Conservation (phyloP, 2,797 vertebrate genomes). For the Delichon dasypus region DNA sequence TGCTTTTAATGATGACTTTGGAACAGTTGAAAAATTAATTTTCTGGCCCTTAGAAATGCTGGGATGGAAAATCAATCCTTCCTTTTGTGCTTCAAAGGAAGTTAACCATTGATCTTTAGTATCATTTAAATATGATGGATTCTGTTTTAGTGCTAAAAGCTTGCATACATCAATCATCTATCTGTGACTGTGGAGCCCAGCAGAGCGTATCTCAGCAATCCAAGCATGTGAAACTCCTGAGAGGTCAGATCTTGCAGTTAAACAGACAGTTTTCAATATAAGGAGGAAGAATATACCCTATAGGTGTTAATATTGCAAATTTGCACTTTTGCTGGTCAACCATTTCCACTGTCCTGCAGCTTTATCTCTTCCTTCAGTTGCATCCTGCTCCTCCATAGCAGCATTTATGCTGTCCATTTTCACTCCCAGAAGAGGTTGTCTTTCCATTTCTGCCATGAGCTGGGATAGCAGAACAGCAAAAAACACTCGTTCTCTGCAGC, state of each 20-base stretch:
- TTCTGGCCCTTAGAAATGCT: neutral
- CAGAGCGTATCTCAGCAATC: accelerated
- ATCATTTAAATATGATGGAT: neutral
- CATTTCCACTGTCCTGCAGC: neutral
- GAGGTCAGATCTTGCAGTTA: neutral
- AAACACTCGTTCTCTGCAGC: neutral
- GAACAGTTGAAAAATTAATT: neutral
- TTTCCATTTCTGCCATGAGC: neutral
- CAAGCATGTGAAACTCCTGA: neutral
- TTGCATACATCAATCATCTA: neutral
- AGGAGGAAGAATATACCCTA: neutral
- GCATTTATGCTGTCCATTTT: neutral
- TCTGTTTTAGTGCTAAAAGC: neutral
- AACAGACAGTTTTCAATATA: neutral
- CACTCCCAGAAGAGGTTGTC: neutral
- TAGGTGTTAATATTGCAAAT: neutral
- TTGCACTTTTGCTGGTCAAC: neutral
- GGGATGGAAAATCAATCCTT: neutral
- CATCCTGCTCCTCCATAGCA: neutral
- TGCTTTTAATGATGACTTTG: neutral
- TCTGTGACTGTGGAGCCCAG: neutral
- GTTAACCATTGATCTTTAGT: neutral
- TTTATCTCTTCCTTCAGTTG: neutral
- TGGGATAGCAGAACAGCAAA: neutral
- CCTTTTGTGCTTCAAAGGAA: neutral